Conservation (phyloP, 2,888 invertebrate species). For the Margaritifera margaritifera region DNA sequence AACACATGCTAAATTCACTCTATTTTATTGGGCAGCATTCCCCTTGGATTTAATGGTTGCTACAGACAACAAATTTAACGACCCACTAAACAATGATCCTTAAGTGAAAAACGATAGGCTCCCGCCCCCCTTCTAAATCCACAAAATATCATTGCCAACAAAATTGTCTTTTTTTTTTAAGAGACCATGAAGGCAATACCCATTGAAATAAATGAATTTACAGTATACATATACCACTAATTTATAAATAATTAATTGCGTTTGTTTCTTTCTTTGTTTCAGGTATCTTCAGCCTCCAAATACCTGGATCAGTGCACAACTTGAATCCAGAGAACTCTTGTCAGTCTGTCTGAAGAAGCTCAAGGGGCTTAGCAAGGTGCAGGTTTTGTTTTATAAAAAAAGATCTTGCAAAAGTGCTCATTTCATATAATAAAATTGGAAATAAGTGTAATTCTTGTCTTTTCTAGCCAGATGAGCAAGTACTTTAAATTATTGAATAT, state of each 20-base stretch:
- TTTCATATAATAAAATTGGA: neutral
- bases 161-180: neutral
- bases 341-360: slow-evolving; percentile 91
- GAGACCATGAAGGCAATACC: neutral
- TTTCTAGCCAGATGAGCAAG: neutral
- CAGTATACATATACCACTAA: neutral
- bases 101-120: no score
- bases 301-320: slow-evolving; percentile 74
- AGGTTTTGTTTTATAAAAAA: neutral
- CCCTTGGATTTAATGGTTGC: no score
- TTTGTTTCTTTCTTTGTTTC: slow-evolving; percentile 70
- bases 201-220: neutral
- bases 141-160: neutral
- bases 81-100: no score
- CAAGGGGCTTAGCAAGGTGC: slow-evolving; percentile 84
- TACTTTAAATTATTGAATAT: neutral
- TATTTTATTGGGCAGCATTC: no score
- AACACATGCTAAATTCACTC: no score
- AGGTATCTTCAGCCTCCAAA: slow-evolving; percentile 85
- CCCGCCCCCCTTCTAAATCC: neutral
- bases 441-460: neutral
- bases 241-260: neutral
- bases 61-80: no score
- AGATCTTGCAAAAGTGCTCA: no score
- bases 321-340: slow-evolving; percentile 94